Base-by-base conservation (phyloP, 92 coral and sea anemone species). In the Siderastrea siderea region DNA sequence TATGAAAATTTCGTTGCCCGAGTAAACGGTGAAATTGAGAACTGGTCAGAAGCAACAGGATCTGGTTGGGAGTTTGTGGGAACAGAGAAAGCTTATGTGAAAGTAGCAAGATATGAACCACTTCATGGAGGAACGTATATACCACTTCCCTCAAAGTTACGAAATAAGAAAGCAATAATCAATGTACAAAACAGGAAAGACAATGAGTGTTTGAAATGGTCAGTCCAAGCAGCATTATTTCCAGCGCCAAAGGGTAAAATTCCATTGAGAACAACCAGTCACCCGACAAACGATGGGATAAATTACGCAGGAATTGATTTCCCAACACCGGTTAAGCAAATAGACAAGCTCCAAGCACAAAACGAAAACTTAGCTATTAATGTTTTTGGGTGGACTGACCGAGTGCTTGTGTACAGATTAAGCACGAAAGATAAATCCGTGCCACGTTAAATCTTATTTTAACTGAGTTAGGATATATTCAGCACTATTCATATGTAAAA, bases 281-380 rank as follows among this genome's bases (percentile, higher is more conserved):
- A 26, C 38, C 38, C 38, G 38, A 26, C 38, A 61, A 14, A 44
- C 74, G 74, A 68, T 68, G 74, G 74, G 10, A 68, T 43, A 7
- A 47, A 68, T 44, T 68, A 68, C 38, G 50, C 5, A 10, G 50
- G 74, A 11, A 47, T 43, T 8, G 47, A 43, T 19, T 68, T 68
- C 47, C 3, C 74, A 68, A 19, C 47, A 43, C 74, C 51, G 74
- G 47, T 68, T 19, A 68, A 46, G 0, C 38, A 26, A 26, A 26
- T 26, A 26, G 38, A 26, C 38, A 26, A 26, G 38, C 38, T 26
- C 38, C 49, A 68, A 15, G 74, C 51, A 15, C 74, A 10, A 46
- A 68, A 68, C 74, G 74, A 46, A 46, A 68, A 38, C 74, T 46
- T 68, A 38, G 51, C 49, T 38, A 68, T 68, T 4, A 68, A 68